Evolutionary conservation across 2,888 invertebrate species (phyloP).

Genomic region (Ophonus ardosiacus): DNA sequence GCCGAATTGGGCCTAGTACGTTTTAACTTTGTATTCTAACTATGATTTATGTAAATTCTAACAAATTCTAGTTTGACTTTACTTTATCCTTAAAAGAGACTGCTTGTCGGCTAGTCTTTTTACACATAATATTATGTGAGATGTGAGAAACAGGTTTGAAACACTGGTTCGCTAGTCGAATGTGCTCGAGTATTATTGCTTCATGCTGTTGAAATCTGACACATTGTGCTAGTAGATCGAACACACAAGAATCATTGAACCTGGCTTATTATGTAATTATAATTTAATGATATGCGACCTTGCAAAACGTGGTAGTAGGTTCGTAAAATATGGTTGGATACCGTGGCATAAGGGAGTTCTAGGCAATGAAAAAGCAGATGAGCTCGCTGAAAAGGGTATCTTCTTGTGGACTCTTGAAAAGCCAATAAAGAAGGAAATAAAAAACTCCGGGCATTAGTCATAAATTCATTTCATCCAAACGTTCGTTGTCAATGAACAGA

Average conservation of each 20-base stretch:
- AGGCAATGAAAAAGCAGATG: too few species aligned
- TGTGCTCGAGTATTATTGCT: background rate
- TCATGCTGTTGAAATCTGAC: background rate
- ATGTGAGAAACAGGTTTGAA: background rate
- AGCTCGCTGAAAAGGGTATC: too few species aligned
- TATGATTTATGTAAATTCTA: too few species aligned
- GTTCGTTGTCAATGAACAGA: too few species aligned
- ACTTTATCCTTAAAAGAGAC: background rate
- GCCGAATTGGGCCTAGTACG: too few species aligned
- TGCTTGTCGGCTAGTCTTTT: background rate
- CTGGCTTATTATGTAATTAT: background rate
- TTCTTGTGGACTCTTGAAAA: too few species aligned
- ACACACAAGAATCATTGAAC: background rate
- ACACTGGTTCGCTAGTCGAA: background rate
- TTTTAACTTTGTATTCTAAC: too few species aligned
- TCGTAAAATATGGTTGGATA: background rate
- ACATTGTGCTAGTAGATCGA: background rate
- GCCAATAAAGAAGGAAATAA: too few species aligned
- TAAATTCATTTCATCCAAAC: too few species aligned
- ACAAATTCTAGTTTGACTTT: background rate
- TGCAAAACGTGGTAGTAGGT: background rate
- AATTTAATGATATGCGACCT: background rate
- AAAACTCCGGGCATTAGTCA: too few species aligned
- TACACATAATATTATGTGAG: too few species aligned
- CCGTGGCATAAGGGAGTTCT: too few species aligned